phyloP scores from a whole-genome alignment of 2,888 invertebrate species.

The Buathra laborator region DNA sequence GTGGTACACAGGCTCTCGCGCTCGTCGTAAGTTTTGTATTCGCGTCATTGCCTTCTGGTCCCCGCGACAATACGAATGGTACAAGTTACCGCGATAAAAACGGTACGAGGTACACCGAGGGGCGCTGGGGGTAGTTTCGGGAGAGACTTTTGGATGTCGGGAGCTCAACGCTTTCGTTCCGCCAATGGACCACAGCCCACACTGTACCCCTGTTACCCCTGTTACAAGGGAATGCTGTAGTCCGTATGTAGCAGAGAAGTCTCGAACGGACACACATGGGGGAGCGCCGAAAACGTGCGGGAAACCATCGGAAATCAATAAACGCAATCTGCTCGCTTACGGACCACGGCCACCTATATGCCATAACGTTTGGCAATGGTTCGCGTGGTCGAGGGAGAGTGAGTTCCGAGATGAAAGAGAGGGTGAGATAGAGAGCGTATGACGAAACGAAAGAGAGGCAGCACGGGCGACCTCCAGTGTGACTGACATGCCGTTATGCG shows the following conservation, averaged over 20 bases:
- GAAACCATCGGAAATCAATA: constrained; percentile 79
- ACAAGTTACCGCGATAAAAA: constrained; percentile 65
- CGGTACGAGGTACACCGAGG: not conserved
- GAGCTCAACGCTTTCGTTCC: constrained; percentile 24
- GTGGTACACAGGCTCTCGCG: not conserved
- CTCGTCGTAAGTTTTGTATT: constrained; percentile 65
- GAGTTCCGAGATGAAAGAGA: not conserved
- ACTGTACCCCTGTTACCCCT: constrained; percentile 5
- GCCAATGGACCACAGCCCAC: constrained; percentile 48
- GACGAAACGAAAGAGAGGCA: constrained; percentile 21
- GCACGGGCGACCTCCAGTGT: constrained; percentile 34
- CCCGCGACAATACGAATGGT: constrained; percentile 61
- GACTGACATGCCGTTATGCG: constrained; percentile 64
- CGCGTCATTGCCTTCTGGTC: constrained; percentile 61
- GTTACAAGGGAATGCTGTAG: not conserved
- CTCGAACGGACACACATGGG: constrained; percentile 37
- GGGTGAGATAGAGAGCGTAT: constrained; percentile 1
- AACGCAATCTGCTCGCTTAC: constrained; percentile 74
- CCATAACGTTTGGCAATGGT: constrained; percentile 51
- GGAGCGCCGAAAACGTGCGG: constrained; percentile 60
- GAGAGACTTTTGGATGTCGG: not conserved
- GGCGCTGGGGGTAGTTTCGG: not conserved
- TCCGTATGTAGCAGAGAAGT: constrained; percentile 20
- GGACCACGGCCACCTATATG: constrained; percentile 20
- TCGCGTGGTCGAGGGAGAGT: not conserved